These are phyloP conservation scores for Spilarctia lutea DNA, from an alignment of 2,888 invertebrate genomes.

Conservation along the genomic window DNA sequence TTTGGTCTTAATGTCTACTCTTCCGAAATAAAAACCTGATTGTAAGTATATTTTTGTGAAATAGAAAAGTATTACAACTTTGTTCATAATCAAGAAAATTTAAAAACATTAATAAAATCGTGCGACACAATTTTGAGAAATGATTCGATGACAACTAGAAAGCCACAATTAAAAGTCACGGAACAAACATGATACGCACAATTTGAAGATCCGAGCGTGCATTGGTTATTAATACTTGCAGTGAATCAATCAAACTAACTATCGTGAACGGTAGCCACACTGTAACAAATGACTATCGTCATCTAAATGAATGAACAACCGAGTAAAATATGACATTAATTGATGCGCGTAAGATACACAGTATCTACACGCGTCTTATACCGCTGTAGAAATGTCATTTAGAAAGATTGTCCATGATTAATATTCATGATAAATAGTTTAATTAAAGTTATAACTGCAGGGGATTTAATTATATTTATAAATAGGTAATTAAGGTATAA, in stretches of 20 bases:
- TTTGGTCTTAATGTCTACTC: too few species aligned
- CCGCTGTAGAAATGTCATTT: constrained; percentile 7
- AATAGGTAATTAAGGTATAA: constrained; percentile 20
- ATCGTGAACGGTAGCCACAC: constrained; percentile 12
- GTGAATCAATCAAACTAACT: constrained; percentile 8
- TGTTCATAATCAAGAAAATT: background rate
- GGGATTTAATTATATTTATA: constrained; percentile 22
- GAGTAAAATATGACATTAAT: constrained; percentile 17
- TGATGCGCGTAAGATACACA: constrained; percentile 7
- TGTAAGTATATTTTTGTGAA: background rate
- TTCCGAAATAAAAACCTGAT: too few species aligned
- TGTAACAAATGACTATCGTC: constrained; percentile 4
- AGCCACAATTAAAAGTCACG: background rate
- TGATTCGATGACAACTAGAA: background rate
- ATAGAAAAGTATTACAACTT: background rate
- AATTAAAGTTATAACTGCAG: constrained; percentile 22
- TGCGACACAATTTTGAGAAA: background rate
- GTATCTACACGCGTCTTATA: constrained; percentile 7
- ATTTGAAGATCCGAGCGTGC: background rate
- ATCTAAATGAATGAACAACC: constrained; percentile 7
- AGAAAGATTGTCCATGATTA: constrained; percentile 10
- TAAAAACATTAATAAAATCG: background rate
- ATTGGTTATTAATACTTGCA: background rate
- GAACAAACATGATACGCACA: background rate
- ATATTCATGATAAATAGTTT: constrained; percentile 19